Percentiles rank a stretch among this genome's conserved stretches.
Conservation (phyloP, 2,797 vertebrate species). For the Chiloscyllium punctatum region DNA sequence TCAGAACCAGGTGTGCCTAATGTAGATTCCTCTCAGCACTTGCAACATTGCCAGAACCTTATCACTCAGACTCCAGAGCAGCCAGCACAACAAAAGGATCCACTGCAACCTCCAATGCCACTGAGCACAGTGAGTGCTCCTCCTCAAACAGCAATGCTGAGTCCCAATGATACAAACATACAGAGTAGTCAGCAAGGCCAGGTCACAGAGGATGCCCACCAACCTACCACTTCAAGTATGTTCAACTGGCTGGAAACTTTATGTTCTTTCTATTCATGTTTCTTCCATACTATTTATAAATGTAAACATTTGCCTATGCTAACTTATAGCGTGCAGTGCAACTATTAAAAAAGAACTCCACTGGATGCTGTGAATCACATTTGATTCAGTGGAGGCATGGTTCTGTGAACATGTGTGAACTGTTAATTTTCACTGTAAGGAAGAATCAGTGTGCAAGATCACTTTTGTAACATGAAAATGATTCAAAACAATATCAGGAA, state of each 20-base stretch:
- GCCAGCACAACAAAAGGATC: background rate
- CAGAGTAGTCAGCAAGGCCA: conserved; percentile 21
- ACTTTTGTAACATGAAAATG: background rate
- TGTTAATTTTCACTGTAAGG: background rate
- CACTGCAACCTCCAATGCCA: background rate
- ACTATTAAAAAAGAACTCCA: background rate
- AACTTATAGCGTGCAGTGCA: background rate
- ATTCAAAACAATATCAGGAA: background rate
- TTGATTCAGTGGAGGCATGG: background rate
- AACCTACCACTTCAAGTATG: conserved; percentile 20
- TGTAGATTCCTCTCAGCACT: background rate
- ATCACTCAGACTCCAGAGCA: background rate
- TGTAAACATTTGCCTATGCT: background rate
- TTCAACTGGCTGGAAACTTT: background rate
- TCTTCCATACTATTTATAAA: background rate
- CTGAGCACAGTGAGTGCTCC: background rate
- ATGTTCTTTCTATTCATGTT: background rate
- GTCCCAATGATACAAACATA: background rate
- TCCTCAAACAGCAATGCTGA: conserved; percentile 12
- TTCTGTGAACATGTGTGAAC: background rate
- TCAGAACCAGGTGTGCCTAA: conserved; percentile 14
- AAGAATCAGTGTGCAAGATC: background rate
- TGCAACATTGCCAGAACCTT: conserved; percentile 30
- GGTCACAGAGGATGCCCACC: background rate
- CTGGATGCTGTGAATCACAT: background rate